Evolutionary conservation across 1,140 invertebrate species (phyloP).

Genomic region (Orchesella cincta): DNA sequence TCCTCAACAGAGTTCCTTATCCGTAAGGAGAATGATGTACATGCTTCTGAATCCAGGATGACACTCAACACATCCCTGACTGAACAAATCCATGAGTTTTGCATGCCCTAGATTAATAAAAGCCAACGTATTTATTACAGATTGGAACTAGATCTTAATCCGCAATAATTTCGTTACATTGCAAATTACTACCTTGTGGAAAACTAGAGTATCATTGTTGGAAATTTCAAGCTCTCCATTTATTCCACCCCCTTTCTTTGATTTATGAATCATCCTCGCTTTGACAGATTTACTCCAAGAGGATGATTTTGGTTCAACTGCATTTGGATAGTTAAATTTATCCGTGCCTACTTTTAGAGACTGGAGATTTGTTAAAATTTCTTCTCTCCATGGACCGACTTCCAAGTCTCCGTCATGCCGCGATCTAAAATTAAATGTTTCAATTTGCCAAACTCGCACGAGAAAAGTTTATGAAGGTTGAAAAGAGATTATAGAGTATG

Average conservation of each 20-base stretch:
- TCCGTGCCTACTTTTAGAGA: slow-evolving; percentile 17
- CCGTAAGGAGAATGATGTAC: slow-evolving; percentile 33
- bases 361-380: slow-evolving; percentile 44
- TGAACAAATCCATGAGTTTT: slow-evolving; percentile 45
- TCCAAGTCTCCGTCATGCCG: slow-evolving; percentile 43
- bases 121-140: not conserved
- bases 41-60: slow-evolving; percentile 26
- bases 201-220: slow-evolving; percentile 48
- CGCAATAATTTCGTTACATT: not conserved
- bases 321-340: slow-evolving; percentile 46
- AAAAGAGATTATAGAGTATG: no score
- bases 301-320: slow-evolving; percentile 37
- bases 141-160: not conserved
- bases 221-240: slow-evolving; percentile 47
- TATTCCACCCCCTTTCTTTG: slow-evolving; percentile 24
- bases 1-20: slow-evolving; percentile 48
- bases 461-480: not conserved
- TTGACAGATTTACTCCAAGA: slow-evolving; percentile 42
- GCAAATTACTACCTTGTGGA: slow-evolving; percentile 42
- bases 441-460: not conserved
- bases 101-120: slow-evolving; percentile 30
- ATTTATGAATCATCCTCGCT: slow-evolving; percentile 36
- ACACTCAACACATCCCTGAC: slow-evolving; percentile 44
- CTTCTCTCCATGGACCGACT: slow-evolving; percentile 48
- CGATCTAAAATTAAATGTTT: slow-evolving; percentile 23